Evolutionary conservation across 1,140 invertebrate genomes (phyloP), one percentile per base, ranked within the genome.

Genomic region (Lepidurus couesii): DNA sequence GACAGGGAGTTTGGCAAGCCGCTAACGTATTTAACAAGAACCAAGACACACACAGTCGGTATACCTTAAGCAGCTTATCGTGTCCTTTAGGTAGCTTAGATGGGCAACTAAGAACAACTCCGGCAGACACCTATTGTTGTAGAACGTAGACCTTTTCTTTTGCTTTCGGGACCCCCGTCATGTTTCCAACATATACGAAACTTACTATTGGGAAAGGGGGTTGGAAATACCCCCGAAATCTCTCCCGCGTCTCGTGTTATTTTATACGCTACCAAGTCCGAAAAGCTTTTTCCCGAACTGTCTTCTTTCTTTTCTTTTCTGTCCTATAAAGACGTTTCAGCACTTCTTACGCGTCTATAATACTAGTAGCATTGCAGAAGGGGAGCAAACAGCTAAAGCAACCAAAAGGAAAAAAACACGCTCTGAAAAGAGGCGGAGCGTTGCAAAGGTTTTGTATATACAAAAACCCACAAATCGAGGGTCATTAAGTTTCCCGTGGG

Each of bases 1-100:
- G 13, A 21, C 21, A 65, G 53, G 5, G 21, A 65, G 53, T 7
- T 65, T n/a, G 53, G n/a, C 13, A 21, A 65, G 13, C 53, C 21
- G 53, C 53, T 65, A 65, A 65, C 53, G 53, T 65, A 65, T 65
- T 65, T 65, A 65, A 65, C n/a, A 65, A 65, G 53, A 65, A 65
- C 53, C 21, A 21, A 21, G 53, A 65, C 53, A 65, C 53, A 65
- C 53, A n/a, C 53, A 34, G 34, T 34, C 34, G 34, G 34, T 65
- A 65, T 65, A 65, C 53, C 53, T 65, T 65, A 65, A 65, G 53
- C 53, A 13, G 53, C 53, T 65, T 65, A 65, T 65, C 53, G 53
- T 65, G 53, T 65, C 21, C 34, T 65, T 65, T 65, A 65, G 53
- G 53, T 65, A 65, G 53, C 53, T 65, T 65, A 65, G 53, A 65